Base-by-base conservation (phyloP, 1,140 invertebrate genomes). In the Drosophila teissieri region DNA sequence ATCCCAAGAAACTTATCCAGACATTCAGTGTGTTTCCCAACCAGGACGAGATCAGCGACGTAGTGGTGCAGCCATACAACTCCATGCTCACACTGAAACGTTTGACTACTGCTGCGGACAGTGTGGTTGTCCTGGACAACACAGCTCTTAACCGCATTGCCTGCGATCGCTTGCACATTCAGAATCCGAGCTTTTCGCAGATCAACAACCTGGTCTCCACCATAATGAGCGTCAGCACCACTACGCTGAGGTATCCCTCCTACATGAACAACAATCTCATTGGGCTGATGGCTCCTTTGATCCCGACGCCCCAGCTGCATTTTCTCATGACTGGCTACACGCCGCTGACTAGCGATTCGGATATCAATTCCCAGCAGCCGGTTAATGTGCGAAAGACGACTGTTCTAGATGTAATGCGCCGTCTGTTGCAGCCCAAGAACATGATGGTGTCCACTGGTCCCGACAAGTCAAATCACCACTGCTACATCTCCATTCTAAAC, bases 291-390 rank as follows among this genome's bases (percentile, higher is more conserved):
- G 98, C 98, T 15, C 98, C 98, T 0, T 94, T 99, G 4, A 99
- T 99, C 78, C 99, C 99, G 2, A 99, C 98, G 8, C 99, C 99
- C 22, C 94, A 98, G n/a, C 94, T 99, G 31, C 98, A 99, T 93
- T 99, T 99, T 92, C 93, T 99, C 1, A 99, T 99, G 98, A 99
- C 99, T n/a, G 98, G 99, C 2, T 99, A 99, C 92, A 99, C 98
- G 17, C 98, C 98, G 0, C 94, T 99, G 24, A 97, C 97, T 2
- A 98, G 97, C 19, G 98, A 99, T 64, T 94, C 94, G 24, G 94
- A 95, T 19, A 24, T 83, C 3, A 83, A 46, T 19, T 68, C 39
- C 53, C 49, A 65, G 2, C 60, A 73, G 60, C 67, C 82, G 0
- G 79, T 80, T 1, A 92, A 92, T 62, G 82, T 92, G 8, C 88